phyloP scores from a whole-genome alignment of 92 coral and sea anemone genomes.

The Pocillopora grandis region DNA sequence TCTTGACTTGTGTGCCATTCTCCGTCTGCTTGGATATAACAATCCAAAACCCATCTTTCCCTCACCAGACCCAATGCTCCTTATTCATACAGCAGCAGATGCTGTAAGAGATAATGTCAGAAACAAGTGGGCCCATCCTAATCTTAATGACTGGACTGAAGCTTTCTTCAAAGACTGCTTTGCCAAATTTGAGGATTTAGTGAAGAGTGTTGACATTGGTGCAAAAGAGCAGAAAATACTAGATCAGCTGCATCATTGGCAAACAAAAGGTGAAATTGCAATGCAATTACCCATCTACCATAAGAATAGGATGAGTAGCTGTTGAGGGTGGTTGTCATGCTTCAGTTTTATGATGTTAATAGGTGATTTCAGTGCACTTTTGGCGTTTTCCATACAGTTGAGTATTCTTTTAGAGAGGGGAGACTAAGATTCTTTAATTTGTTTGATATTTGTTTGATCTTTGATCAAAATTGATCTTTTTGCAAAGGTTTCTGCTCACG shows the following conservation, averaged over 20 bases:
- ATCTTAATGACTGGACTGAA: slow-evolving; percentile 12
- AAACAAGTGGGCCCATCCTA: slow-evolving; percentile 15
- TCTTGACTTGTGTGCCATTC: slow-evolving; percentile 11
- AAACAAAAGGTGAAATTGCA: not conserved
- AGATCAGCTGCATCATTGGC: not conserved
- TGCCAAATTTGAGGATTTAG: not conserved
- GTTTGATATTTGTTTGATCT: too few species aligned
- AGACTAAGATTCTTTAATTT: too few species aligned
- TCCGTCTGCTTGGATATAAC: not conserved
- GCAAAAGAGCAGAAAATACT: not conserved
- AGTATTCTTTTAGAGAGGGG: too few species aligned
- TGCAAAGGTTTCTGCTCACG: too few species aligned
- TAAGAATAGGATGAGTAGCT: too few species aligned
- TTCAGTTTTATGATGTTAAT: too few species aligned
- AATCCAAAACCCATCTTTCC: slow-evolving; percentile 8
- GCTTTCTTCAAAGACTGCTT: slow-evolving; percentile 10
- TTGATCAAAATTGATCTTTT: too few species aligned
- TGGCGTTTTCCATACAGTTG: too few species aligned
- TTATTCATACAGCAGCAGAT: slow-evolving; percentile 6
- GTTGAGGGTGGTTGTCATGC: too few species aligned
- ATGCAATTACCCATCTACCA: not conserved
- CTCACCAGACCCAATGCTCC: not conserved
- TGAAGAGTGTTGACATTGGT: not conserved
- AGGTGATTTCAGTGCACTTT: too few species aligned
- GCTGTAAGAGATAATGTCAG: not conserved